A percentile compares a stretch with the other conserved stretches of the same genome.
These are phyloP conservation scores for Drosophila parvula DNA, from an alignment of 1,140 invertebrate species.

Conservation along the genomic window DNA sequence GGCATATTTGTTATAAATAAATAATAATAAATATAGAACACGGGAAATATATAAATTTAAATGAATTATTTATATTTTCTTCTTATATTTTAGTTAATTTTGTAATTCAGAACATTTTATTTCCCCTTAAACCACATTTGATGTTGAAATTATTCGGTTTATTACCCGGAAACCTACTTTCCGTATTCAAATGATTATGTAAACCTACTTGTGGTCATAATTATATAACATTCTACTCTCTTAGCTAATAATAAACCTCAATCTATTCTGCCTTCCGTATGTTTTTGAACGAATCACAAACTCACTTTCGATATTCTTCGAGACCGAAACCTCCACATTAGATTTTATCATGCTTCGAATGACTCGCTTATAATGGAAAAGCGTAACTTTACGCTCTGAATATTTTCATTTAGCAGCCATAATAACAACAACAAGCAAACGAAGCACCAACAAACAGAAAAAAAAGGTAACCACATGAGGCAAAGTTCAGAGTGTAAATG, in stretches of 20 bases:
- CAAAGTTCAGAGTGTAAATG: conserved; percentile 77
- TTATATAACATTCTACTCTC: conserved; percentile 14
- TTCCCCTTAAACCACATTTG: neutral
- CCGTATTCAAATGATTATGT: neutral
- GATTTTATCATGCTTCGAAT: conserved; percentile 70
- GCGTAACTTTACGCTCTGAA: conserved; percentile 73
- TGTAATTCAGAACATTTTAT: neutral
- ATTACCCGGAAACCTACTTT: neutral
- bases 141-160: neutral
- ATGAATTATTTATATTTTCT: neutral
- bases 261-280: neutral
- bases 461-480: conserved; percentile 28
- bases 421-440: conserved; percentile 12
- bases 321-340: conserved; percentile 31
- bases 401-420: conserved; percentile 61
- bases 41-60: neutral
- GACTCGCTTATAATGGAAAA: conserved; percentile 58
- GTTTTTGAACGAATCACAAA: neutral
- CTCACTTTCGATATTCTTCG: conserved; percentile 36
- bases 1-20: conserved; percentile 4
- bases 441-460: conserved; percentile 7
- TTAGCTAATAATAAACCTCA: neutral
- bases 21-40: neutral
- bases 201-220: neutral
- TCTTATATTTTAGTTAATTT: neutral